Evolutionary conservation across 2,113 vertebrate genomes (phyloP).

Genomic region (Lampris incognitus): DNA sequence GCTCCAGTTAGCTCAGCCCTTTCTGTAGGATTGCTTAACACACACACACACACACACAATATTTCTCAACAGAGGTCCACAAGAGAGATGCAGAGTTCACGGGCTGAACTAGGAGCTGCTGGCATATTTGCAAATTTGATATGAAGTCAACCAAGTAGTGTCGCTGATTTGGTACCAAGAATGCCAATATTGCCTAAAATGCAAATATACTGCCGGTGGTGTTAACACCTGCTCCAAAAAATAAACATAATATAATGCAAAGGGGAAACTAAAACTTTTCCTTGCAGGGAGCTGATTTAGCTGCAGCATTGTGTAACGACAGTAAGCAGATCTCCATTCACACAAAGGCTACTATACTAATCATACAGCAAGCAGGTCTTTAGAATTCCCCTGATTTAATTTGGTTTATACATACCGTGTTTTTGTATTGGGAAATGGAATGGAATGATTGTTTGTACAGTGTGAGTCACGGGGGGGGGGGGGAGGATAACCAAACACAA

Average conservation of each 20-base stretch:
- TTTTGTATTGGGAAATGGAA: constrained; percentile 45
- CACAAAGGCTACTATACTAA: constrained; percentile 25
- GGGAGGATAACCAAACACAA: constrained; percentile 56
- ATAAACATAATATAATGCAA: background rate
- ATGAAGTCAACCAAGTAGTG: no score
- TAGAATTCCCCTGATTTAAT: constrained; percentile 27
- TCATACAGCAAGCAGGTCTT: constrained; percentile 29
- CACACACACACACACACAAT: background rate
- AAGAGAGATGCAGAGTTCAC: background rate
- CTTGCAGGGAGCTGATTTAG: constrained; percentile 16
- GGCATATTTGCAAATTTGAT: background rate
- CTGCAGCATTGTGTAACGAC: constrained; percentile 15
- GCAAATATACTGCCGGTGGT: constrained; percentile 10
- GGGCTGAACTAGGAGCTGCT: background rate
- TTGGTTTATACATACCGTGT: constrained; percentile 39
- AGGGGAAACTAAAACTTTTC: constrained; percentile 8
- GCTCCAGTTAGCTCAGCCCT: background rate
- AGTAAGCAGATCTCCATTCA: constrained; percentile 34
- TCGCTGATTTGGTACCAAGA: background rate
- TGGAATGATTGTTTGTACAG: constrained; percentile 53
- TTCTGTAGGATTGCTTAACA: constrained; percentile 3
- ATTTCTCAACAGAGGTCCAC: background rate
- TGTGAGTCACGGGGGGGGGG: constrained; percentile 36
- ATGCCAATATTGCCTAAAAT: constrained; percentile 15
- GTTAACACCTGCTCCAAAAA: constrained; percentile 18